Evolutionary conservation across 2,888 invertebrate species (phyloP).

Genomic region (Dasysyrphus tricinctus): DNA sequence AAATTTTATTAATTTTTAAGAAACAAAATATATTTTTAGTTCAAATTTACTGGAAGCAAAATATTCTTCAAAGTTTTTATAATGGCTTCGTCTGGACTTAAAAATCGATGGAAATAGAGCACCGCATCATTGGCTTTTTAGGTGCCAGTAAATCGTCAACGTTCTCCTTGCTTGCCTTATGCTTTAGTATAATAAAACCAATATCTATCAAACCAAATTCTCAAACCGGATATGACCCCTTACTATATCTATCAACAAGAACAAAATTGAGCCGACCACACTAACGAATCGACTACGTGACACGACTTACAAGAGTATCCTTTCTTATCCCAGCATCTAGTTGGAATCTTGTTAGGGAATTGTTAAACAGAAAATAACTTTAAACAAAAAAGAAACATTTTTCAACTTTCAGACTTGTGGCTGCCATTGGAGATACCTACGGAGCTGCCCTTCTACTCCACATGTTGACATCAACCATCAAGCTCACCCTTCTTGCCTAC

Average conservation of each 20-base stretch:
- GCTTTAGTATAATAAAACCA: background rate
- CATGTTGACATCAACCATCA: constrained; percentile 93
- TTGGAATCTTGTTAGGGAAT: constrained; percentile 15
- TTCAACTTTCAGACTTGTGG: constrained; percentile 87
- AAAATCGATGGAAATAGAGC: no score
- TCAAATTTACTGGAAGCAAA: no score
- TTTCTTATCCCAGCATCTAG: background rate
- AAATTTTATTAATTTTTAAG: no score
- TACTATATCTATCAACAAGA: background rate
- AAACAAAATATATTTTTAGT: no score
- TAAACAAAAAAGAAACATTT: constrained; percentile 18
- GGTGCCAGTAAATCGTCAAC: no score
- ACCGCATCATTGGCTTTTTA: no score
- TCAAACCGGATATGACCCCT: background rate
- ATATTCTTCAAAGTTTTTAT: no score
- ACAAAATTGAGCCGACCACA: constrained; percentile 25
- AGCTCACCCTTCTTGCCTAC: constrained; percentile 91
- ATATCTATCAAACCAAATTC: background rate
- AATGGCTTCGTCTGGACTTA: no score
- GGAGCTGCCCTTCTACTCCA: constrained; percentile 92
- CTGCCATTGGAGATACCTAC: constrained; percentile 92
- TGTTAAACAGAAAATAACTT: constrained; percentile 15
- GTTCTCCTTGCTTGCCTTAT: no score
- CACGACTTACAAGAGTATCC: constrained; percentile 3
- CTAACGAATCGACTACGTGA: constrained; percentile 43